A percentile compares a stretch with the other conserved stretches of the same genome.
Conservation (phyloP, 2,113 vertebrate genomes). For the Pampusana beccarii region DNA sequence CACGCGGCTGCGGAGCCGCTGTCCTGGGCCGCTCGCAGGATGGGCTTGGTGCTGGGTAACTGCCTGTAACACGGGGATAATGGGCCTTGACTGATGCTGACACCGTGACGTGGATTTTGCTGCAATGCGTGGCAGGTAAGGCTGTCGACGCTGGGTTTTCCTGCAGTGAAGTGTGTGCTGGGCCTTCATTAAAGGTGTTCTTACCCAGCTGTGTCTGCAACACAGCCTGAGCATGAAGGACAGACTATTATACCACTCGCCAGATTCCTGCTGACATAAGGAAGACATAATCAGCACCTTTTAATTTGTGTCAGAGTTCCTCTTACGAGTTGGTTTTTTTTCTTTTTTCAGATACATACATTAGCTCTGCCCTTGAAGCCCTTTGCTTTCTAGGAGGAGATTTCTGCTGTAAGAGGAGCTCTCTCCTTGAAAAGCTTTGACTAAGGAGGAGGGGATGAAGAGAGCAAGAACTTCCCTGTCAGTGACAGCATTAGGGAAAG, state of each 20-base stretch:
- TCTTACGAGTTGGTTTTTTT: background rate
- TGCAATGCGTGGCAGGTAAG: background rate
- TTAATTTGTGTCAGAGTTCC: background rate
- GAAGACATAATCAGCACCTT: background rate
- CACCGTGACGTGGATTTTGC: background rate
- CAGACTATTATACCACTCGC: background rate
- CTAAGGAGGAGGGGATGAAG: background rate
- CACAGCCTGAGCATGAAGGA: background rate
- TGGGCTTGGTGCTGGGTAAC: too few species aligned
- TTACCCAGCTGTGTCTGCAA: background rate
- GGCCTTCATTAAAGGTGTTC: background rate
- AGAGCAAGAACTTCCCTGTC: background rate
- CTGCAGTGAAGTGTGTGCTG: background rate
- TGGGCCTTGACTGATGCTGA: background rate
- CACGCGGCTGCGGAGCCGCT: background rate
- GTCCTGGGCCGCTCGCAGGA: fast-evolving
- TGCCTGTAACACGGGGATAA: too few species aligned
- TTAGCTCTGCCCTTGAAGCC: background rate
- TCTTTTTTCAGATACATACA: background rate
- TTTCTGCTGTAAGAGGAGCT: background rate
- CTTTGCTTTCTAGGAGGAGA: background rate
- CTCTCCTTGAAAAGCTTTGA: background rate
- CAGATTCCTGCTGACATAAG: background rate
- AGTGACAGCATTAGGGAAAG: background rate
- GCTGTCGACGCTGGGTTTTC: background rate